Percentiles rank a stretch among this genome's conserved stretches.
These are phyloP conservation scores for Diuraphis noxia DNA, from an alignment of 1,140 invertebrate genomes.

Conservation along the genomic window DNA sequence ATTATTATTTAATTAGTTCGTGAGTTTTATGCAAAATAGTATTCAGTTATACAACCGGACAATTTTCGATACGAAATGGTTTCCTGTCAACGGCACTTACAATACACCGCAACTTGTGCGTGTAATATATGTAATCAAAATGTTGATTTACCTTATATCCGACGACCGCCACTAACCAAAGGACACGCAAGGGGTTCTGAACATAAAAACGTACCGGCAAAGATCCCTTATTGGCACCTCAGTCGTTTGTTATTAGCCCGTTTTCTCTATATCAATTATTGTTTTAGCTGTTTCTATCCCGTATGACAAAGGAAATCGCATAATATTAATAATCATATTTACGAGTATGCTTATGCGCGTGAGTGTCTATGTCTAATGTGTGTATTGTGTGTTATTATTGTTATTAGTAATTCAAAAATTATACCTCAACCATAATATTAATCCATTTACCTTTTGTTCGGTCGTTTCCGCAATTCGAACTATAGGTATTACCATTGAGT, in stretches of 20 bases:
- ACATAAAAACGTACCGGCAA: background rate
- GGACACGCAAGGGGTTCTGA: background rate
- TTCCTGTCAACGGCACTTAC: background rate
- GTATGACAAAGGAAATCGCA: background rate
- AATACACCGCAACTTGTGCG: background rate
- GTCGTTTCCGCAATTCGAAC: background rate
- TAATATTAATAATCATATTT: constrained; percentile 9
- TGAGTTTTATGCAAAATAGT: constrained; percentile 19
- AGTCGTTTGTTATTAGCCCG: background rate
- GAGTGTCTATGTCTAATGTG: background rate
- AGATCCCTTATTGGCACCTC: background rate
- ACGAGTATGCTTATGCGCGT: background rate
- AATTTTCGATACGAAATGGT: constrained; percentile 18
- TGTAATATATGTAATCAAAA: constrained; percentile 24
- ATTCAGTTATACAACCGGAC: background rate
- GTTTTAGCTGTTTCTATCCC: background rate
- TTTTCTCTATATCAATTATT: constrained; percentile 9
- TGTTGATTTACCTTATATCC: constrained; percentile 48
- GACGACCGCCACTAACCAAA: background rate
- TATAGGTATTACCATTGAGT: background rate
- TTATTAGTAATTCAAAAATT: background rate
- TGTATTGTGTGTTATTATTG: background rate
- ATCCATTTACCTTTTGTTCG: background rate
- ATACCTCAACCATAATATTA: background rate
- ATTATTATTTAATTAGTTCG: background rate